A percentile compares a stretch with the other conserved stretches of the same genome.
Evolutionary conservation across 2,113 vertebrate species (phyloP).

Genomic region (Hystrix cristata): DNA sequence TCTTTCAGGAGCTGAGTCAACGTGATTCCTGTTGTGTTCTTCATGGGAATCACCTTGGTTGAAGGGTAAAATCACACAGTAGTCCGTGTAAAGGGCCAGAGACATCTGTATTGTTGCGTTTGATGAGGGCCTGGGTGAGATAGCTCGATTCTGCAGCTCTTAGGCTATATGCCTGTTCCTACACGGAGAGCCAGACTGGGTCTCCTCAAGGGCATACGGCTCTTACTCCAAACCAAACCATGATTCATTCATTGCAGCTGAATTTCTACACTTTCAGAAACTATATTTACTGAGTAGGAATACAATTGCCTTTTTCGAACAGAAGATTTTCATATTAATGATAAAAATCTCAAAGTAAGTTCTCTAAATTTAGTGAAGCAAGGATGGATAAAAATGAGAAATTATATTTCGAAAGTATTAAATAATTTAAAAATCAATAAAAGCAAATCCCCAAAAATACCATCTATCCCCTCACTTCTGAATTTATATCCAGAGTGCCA

Average conservation of each 20-base stretch:
- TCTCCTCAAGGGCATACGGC: not conserved
- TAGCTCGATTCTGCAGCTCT: not conserved
- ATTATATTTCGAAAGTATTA: not conserved
- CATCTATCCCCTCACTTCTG: not conserved
- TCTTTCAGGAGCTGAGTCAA: not conserved
- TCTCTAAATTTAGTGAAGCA: slow-evolving; percentile 33
- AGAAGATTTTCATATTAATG: not conserved
- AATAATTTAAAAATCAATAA: not conserved
- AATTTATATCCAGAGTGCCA: not conserved
- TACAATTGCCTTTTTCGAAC: not conserved
- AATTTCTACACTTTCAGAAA: not conserved
- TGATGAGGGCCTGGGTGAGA: not conserved
- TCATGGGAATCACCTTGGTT: not conserved
- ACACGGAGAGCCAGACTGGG: not conserved
- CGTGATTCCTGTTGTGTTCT: not conserved
- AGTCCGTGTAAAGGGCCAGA: not conserved
- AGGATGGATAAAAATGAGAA: not conserved
- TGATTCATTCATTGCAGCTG: not conserved
- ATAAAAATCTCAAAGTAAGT: slow-evolving; percentile 31
- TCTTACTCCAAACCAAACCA: not conserved
- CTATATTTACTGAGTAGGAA: not conserved
- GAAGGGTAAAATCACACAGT: not conserved
- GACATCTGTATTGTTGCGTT: not conserved
- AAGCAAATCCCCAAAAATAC: not conserved
- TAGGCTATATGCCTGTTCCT: not conserved